A percentile compares a stretch with the other conserved stretches of the same genome.
Conservation (phyloP, 2,888 invertebrate genomes). For the Gnatocerus cornutus region DNA sequence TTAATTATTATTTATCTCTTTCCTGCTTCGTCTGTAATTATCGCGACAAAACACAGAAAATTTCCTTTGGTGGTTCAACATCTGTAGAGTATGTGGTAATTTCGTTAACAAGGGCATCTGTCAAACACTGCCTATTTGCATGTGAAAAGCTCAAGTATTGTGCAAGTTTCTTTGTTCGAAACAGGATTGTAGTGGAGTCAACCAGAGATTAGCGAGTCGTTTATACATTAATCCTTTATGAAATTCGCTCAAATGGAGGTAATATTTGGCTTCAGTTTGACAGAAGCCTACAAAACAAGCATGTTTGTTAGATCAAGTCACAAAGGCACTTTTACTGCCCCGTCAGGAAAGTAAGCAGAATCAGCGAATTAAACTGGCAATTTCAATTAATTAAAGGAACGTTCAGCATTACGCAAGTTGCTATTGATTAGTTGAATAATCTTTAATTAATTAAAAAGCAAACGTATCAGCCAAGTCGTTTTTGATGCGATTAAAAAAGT, state of each 20-base stretch:
- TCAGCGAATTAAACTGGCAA: constrained; percentile 20
- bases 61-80: constrained; percentile 4
- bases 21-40: constrained; percentile 4
- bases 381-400: constrained; percentile 40
- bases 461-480: constrained; percentile 39
- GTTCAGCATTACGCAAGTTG: constrained; percentile 28
- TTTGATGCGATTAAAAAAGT: constrained; percentile 58
- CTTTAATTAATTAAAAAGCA: constrained; percentile 47
- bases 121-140: constrained; percentile 49
- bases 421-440: constrained; percentile 36
- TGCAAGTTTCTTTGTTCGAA: constrained; percentile 46
- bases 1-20: constrained; percentile 35
- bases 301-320: constrained; percentile 14
- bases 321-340: constrained; percentile 14
- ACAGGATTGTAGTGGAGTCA: constrained; percentile 47
- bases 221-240: constrained; percentile 48
- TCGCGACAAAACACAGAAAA: constrained; percentile 15
- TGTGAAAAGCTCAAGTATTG: constrained; percentile 50
- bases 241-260: constrained; percentile 43
- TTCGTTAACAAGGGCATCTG: constrained; percentile 50
- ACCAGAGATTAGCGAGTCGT: constrained; percentile 49
- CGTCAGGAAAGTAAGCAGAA: constrained; percentile 13
- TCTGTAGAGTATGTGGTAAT: constrained; percentile 25
- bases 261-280: constrained; percentile 38
- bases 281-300: constrained; percentile 17